Evolutionary conservation across 2,888 invertebrate species (phyloP).

Genomic region (Hetaerina titia): DNA sequence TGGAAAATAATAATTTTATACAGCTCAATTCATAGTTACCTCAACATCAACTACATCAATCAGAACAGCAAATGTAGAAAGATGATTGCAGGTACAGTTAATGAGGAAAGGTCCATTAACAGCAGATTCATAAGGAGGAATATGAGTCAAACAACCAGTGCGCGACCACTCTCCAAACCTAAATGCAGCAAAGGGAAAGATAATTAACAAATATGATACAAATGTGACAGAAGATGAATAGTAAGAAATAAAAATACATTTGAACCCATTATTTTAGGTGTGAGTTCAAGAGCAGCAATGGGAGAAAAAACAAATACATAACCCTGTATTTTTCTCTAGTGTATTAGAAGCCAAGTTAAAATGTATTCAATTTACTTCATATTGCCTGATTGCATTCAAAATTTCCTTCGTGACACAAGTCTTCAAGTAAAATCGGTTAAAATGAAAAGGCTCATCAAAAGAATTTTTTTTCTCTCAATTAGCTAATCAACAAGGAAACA

Average conservation of each 20-base stretch:
- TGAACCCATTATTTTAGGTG: no score
- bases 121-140: conserved; percentile 74
- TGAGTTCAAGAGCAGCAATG: no score
- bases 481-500: not conserved
- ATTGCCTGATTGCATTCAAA: no score
- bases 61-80: conserved; percentile 94
- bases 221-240: not conserved
- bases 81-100: conserved; percentile 95
- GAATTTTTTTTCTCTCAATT: not conserved
- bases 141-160: conserved; percentile 91
- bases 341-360: no score
- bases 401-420: no score
- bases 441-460: no score
- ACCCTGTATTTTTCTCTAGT: no score
- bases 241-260: no score
- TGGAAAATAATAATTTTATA: not conserved
- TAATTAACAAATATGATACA: conserved; percentile 68
- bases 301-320: not conserved
- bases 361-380: no score
- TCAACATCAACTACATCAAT: conserved; percentile 94
- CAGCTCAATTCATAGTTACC: conserved; percentile 77
- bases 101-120: conserved; percentile 83
- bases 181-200: conserved; percentile 71
- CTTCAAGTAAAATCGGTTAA: no score
- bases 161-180: conserved; percentile 92